A percentile compares a stretch with the other conserved stretches of the same genome.
These are phyloP conservation scores for Tapera naevia DNA, from an alignment of 2,797 vertebrate genomes.

Conservation along the genomic window DNA sequence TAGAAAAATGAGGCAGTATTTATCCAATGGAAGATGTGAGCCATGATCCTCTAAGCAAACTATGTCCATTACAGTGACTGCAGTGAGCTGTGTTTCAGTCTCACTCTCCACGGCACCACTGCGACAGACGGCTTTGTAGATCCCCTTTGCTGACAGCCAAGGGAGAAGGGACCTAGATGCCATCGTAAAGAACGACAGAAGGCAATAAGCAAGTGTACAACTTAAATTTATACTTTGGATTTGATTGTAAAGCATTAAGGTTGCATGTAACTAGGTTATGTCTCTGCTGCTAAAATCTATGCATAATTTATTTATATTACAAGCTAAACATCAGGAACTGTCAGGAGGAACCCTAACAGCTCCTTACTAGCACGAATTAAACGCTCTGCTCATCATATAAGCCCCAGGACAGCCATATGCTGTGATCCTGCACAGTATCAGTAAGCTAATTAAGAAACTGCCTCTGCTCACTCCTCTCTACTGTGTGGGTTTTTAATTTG, in stretches of 20 bases:
- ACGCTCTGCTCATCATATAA: conserved; percentile 54
- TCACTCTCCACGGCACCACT: neutral
- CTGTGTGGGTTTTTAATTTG: conserved; percentile 45
- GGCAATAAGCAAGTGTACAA: conserved; percentile 30
- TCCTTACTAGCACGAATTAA: conserved; percentile 63
- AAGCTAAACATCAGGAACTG: conserved; percentile 68
- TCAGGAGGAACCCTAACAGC: conserved; percentile 61
- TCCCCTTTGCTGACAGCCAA: neutral
- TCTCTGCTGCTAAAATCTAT: conserved; percentile 67
- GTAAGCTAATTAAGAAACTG: conserved; percentile 70
- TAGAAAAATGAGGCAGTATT: neutral
- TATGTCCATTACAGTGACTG: neutral
- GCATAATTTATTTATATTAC: conserved; percentile 72
- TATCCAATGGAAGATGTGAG: neutral
- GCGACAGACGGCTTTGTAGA: neutral
- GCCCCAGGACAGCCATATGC: conserved; percentile 70
- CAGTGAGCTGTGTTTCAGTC: neutral
- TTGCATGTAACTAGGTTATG: conserved; percentile 64
- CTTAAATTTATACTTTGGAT: conserved; percentile 45
- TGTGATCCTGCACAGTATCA: conserved; percentile 49
- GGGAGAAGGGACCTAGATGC: neutral
- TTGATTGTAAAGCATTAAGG: conserved; percentile 62
- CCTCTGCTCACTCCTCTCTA: conserved; percentile 8
- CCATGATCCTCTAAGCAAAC: too few species aligned
- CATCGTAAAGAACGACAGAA: conserved; percentile 14